Conservation (phyloP, 2,888 invertebrate genomes). For the Lasius platythorax region DNA sequence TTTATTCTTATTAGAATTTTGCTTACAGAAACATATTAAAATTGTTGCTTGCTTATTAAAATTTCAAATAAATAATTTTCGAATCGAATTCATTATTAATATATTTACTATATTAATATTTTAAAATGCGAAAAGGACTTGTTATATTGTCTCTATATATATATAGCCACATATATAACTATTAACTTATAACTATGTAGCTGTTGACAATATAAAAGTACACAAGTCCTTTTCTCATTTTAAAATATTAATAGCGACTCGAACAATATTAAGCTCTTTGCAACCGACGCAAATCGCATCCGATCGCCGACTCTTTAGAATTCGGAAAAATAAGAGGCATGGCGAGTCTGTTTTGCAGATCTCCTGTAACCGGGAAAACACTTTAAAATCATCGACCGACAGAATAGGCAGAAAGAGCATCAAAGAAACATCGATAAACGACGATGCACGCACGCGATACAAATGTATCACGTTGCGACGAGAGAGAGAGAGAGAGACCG, state of each 20-base stretch:
- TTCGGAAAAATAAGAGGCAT: no score
- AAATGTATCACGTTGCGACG: no score
- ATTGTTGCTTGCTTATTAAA: neutral
- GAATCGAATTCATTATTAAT: neutral
- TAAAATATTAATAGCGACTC: neutral
- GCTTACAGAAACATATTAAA: neutral
- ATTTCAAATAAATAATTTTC: neutral
- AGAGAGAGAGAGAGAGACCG: no score
- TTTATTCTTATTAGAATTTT: neutral
- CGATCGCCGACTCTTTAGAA: no score
- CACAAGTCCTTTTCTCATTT: no score
- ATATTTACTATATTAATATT: neutral
- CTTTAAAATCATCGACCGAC: constrained; percentile 41
- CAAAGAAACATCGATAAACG: constrained; percentile 20
- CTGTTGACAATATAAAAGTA: no score
- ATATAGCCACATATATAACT: neutral
- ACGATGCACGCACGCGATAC: no score
- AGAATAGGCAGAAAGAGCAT: constrained; percentile 64
- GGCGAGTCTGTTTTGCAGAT: no score
- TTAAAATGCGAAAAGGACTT: neutral
- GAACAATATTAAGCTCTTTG: no score
- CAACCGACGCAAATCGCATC: no score
- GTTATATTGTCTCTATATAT: neutral
- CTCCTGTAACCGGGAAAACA: no score
- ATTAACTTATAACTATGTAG: neutral